phyloP scores from a whole-genome alignment of 2,113 vertebrate species.

The Colius striatus region DNA sequence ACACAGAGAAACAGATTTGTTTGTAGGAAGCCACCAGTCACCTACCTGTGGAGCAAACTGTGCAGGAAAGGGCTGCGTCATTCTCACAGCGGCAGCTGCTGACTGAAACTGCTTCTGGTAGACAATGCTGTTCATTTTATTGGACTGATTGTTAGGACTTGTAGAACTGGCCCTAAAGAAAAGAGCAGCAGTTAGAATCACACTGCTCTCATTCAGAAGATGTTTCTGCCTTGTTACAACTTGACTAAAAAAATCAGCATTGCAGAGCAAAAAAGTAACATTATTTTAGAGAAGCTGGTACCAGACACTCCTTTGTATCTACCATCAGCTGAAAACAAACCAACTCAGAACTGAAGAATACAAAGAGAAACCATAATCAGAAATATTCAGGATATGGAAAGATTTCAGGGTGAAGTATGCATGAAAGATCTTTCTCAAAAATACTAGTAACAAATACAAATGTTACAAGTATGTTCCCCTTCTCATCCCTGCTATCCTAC shows the following conservation, averaged over 20 bases:
- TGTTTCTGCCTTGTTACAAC: neutral
- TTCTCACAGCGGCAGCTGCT: slow-evolving; percentile 86
- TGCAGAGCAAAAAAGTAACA: neutral
- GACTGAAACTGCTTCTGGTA: slow-evolving; percentile 98
- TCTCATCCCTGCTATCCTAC: neutral
- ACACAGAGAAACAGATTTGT: neutral
- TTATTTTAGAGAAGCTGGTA: neutral
- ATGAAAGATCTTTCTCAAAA: neutral
- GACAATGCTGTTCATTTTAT: slow-evolving; percentile 96
- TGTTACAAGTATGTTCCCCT: neutral
- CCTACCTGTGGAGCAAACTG: slow-evolving; percentile 96
- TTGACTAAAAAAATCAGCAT: neutral
- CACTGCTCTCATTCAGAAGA: neutral
- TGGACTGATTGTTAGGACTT: slow-evolving; percentile 96
- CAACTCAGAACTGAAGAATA: neutral
- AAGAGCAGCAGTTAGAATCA: slow-evolving; percentile 46
- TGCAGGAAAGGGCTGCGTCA: slow-evolving; percentile 91
- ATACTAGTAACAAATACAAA: neutral
- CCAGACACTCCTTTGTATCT: neutral
- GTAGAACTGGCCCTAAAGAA: slow-evolving; percentile 90
- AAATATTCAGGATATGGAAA: neutral
- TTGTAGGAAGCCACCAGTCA: slow-evolving; percentile 9
- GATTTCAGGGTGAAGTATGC: neutral
- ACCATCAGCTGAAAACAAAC: neutral
- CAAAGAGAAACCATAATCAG: neutral